These are phyloP conservation scores for Pantherophis guttatus DNA, from an alignment of 2,113 vertebrate genomes.

Conservation along the genomic window DNA sequence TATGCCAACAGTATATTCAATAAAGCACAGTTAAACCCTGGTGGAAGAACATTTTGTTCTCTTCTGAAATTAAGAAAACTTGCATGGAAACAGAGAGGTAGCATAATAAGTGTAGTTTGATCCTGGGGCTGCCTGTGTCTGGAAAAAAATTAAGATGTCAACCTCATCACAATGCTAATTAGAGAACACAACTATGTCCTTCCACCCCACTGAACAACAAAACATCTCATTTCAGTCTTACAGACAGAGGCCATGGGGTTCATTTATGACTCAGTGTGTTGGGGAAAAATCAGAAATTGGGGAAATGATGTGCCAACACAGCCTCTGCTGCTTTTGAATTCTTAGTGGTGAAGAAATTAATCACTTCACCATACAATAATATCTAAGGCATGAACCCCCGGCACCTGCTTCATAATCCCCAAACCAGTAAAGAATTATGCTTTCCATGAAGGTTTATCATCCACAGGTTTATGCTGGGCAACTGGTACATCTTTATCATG, in stretches of 20 bases:
- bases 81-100: neutral
- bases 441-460: neutral
- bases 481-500: neutral
- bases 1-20: neutral
- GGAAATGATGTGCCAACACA: neutral
- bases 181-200: neutral
- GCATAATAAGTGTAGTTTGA: neutral
- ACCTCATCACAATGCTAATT: neutral
- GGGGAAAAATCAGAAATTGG: neutral
- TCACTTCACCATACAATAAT: neutral
- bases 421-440: neutral
- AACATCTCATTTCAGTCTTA: neutral
- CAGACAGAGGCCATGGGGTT: neutral
- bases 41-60: neutral
- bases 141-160: neutral
- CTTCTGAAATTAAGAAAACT: neutral
- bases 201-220: neutral
- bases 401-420: neutral
- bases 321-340: neutral
- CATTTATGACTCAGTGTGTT: neutral
- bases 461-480: neutral
- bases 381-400: neutral
- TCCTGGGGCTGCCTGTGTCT: neutral
- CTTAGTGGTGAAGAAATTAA: neutral
- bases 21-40: neutral